phyloP scores from a whole-genome alignment of 1,140 invertebrate species.

The Rhizoglyphus robini region DNA sequence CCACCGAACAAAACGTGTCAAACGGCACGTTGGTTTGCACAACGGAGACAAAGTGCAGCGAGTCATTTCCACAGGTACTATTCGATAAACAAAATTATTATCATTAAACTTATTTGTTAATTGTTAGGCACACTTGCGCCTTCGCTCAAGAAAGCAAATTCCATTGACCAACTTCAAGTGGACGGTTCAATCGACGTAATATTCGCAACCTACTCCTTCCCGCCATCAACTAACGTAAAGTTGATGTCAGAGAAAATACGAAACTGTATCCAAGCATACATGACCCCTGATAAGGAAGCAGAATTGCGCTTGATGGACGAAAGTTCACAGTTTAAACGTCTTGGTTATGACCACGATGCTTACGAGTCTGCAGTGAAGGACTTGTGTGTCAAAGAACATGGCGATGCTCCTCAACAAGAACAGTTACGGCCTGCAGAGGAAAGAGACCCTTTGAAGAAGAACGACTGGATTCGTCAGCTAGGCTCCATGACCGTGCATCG shows the following conservation, averaged over 20 bases:
- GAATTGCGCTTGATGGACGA: neutral
- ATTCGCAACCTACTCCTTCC: conserved; percentile 44
- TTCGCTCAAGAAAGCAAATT: conserved; percentile 30
- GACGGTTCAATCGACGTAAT: conserved; percentile 37
- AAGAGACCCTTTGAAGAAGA: conserved; percentile 26
- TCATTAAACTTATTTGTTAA: neutral
- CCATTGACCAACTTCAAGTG: conserved; percentile 34
- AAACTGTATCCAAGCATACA: conserved; percentile 35
- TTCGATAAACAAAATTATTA: no score
- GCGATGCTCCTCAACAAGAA: conserved; percentile 21
- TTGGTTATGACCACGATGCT: conserved; percentile 38
- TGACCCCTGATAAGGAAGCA: conserved; percentile 31
- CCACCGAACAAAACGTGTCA: conserved; percentile 20
- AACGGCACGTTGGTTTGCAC: conserved; percentile 38
- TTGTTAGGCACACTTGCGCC: neutral
- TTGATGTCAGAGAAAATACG: conserved; percentile 35
- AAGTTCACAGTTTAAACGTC: conserved; percentile 18
- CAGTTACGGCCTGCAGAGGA: neutral
- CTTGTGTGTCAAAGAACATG: conserved; percentile 24
- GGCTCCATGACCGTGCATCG: conserved; percentile 42
- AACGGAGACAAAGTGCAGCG: conserved; percentile 37
- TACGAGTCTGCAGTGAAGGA: conserved; percentile 35
- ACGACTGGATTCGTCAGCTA: conserved; percentile 30
- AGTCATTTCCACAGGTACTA: conserved; percentile 37
- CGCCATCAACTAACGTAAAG: conserved; percentile 34